These are phyloP conservation scores for Tetramorium alpestre DNA, from an alignment of 1,140 invertebrate species.

Conservation along the genomic window DNA sequence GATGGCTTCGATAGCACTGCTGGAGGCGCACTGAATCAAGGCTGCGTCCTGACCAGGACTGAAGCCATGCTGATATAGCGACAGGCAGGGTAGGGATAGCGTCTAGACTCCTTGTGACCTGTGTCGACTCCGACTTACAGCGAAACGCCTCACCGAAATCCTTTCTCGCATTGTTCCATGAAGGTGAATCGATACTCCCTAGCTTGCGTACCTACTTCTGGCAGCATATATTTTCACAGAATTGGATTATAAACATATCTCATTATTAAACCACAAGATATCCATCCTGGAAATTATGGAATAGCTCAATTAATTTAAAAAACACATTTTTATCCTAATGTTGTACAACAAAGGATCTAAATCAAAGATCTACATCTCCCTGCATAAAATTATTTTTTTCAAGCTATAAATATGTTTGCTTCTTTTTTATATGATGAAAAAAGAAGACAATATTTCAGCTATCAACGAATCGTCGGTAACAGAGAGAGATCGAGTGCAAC, in stretches of 20 bases:
- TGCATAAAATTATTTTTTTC: not conserved
- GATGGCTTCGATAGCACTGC: conserved; percentile 78
- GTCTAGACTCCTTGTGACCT: conserved; percentile 64
- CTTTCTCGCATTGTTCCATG: not conserved
- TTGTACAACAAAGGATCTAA: not conserved
- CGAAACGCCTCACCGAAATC: not conserved
- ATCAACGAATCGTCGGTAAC: not conserved
- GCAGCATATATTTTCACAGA: not conserved
- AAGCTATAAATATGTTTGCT: not conserved
- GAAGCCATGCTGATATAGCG: conserved; percentile 76
- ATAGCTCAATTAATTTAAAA: not conserved
- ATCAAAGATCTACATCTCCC: not conserved
- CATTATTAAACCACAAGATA: not conserved
- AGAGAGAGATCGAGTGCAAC: not conserved
- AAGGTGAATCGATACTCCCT: not conserved
- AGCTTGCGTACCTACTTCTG: not conserved
- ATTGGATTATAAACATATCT: conserved; percentile 7
- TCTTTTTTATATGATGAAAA: not conserved
- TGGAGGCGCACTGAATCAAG: conserved; percentile 80
- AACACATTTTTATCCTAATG: not conserved
- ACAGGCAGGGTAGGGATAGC: conserved; percentile 67
- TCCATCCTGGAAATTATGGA: not conserved
- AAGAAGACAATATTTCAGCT: not conserved
- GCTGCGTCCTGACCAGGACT: conserved; percentile 83
- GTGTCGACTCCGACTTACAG: conserved; percentile 14